Evolutionary conservation across 2,113 vertebrate genomes (phyloP), one percentile per base, ranked within the genome.

Genomic region (Syrrhaptes paradoxus): DNA sequence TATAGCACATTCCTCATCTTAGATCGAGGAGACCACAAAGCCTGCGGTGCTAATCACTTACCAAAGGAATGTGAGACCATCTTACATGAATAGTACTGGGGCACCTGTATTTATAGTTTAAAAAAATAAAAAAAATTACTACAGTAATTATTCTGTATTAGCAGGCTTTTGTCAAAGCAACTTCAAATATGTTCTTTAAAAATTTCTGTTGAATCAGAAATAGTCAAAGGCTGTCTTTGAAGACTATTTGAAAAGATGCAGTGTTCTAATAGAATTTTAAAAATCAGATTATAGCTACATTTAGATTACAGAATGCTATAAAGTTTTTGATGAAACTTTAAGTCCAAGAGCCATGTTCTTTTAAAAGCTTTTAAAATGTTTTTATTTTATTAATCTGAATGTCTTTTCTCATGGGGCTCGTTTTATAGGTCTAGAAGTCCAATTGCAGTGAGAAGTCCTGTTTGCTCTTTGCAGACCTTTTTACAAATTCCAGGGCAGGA

Each of bases 401-500:
- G 89, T 83, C 41, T 87, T 95, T 96, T 97, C 96, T 97, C 95
- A 89, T 96, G 97, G 87, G 83, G 71, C 25, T 75, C 72, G 93
- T 98, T 98, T 97, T 98, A 97, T 95, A 97, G 95, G 95, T 91
- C 88, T 96, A 71, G 88, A 97, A 97, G 97, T 98, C 95, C 96
- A 97, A 97, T 71, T 75, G 97, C 97, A 96, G 76, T 68, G 94
- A 93, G 97, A 96, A 98, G 97, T 93, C 87, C 95, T 97, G 89
- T 97, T 98, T 97, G 97, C 97, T 97, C 97, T 97, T 96, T 97
- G 97, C 94, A 97, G 97, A 97, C 97, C 97, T 98, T 98, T 99
- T 98, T 98, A 98, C 97, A 96, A 98, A 99, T 99, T 99, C 98
- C 97, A 98, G 98, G 98, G 98, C 98, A 96, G 98, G 97, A 96